phyloP scores from a whole-genome alignment of 2,797 vertebrate species.

The Pitangus sulphuratus region DNA sequence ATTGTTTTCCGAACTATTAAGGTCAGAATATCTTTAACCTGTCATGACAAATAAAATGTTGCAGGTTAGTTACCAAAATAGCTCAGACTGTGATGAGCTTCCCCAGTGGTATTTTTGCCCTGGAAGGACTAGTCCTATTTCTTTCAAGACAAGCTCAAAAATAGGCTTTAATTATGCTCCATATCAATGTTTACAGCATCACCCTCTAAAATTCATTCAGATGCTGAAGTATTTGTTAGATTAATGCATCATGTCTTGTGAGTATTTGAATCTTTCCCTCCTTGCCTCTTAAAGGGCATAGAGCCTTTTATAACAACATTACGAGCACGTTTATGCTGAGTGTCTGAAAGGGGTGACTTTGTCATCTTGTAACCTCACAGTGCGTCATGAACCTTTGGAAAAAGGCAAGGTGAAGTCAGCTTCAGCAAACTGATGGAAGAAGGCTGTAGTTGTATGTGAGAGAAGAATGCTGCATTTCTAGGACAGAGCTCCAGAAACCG shows the following conservation, averaged over 20 bases:
- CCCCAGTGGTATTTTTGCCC: not conserved
- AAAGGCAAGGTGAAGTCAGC: not conserved
- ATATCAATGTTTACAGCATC: not conserved
- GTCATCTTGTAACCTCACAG: not conserved
- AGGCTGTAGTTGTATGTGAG: not conserved
- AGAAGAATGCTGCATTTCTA: not conserved
- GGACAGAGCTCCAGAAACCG: not conserved
- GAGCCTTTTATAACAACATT: not conserved
- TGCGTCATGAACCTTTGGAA: not conserved
- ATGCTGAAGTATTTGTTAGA: not conserved
- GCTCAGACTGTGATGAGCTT: not conserved
- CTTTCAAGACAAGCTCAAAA: not conserved
- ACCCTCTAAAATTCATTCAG: not conserved
- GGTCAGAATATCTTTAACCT: not conserved
- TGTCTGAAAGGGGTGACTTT: not conserved
- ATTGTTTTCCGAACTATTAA: not conserved
- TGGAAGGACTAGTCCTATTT: not conserved
- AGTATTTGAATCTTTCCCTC: not conserved
- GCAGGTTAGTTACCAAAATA: not conserved
- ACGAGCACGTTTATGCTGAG: not conserved
- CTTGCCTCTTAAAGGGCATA: not conserved
- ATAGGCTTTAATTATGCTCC: not conserved
- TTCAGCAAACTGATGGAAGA: not conserved
- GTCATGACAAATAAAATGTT: not conserved
- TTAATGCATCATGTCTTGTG: not conserved